Conservation (phyloP, 1,140 invertebrate species). For the Ridgeia piscesae region DNA sequence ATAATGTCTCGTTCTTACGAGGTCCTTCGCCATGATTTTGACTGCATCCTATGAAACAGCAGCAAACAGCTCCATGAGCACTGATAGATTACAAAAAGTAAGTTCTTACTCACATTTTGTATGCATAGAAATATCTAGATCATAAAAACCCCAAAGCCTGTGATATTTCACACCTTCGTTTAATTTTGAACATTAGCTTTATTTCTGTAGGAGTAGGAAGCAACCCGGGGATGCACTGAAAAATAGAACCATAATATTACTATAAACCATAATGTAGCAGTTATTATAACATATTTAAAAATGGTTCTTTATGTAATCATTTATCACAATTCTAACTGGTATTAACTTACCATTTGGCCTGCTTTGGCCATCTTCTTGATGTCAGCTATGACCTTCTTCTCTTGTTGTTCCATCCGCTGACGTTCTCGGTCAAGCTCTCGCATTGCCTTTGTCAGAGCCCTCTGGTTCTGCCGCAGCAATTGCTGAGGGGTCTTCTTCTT, state of each 20-base stretch:
- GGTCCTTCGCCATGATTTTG: conserved; percentile 99
- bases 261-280: no score
- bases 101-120: no score
- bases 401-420: conserved; percentile 95
- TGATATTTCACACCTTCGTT: no score
- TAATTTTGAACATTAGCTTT: no score
- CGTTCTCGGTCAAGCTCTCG: conserved; percentile 93
- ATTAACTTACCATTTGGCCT: conserved; percentile 85
- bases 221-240: neutral
- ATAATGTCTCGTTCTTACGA: conserved; percentile 92
- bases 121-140: no score
- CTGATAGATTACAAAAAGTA: no score
- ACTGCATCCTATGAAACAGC: conserved; percentile 85
- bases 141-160: no score
- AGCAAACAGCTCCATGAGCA: no score
- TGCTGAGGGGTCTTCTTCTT: conserved; percentile 95
- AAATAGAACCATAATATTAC: neutral
- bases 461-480: conserved; percentile 96
- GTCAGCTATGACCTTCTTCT: conserved; percentile 97
- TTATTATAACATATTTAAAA: neutral
- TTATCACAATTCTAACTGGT: neutral
- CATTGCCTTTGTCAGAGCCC: conserved; percentile 98
- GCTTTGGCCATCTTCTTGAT: conserved; percentile 99
- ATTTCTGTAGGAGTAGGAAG: neutral
- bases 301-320: neutral